Base-by-base conservation (phyloP, 2,888 invertebrate genomes). In the Aleiodes leptofemur region DNA sequence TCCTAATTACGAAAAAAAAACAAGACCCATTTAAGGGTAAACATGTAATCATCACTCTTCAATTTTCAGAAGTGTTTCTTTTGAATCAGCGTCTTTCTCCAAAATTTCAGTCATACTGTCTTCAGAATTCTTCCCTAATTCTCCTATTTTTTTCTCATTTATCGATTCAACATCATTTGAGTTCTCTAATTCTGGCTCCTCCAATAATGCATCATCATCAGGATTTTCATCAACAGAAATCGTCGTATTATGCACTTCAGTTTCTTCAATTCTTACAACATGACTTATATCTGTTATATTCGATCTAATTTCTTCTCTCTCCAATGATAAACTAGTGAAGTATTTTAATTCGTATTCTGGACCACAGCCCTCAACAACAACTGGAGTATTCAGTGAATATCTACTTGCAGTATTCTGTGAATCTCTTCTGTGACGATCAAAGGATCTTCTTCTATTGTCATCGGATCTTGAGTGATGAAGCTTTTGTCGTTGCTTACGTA, bases 381-480 rank as follows among this genome's bases (percentile, higher is more conserved):
- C 83, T 77, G 85, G 86, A 0, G 85, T 82, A 72, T 86, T 86
- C 57, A 85, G 68, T 11, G 86, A 85, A 69, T 83, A 78, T 57
- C 89, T 84, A 72, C 85, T 85, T 34, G 83, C 83, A 8, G 50
- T 43, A 68, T 87, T 86, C 0, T 79, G 78, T 3, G 86, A 82
- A 23, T 88, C 88, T 16, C 83, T 83, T 8, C 80, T 80, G 23
- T 87, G 83, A 72, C 82, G 85, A 72, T 89, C 89, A 76, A 89
- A 88, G 1, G 89, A 89, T 66, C 85, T 80, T 8, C 87, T 79
- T 74, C 86, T 85, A 73, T 87, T 86, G 74, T 89, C 89, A 74
- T 89, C 89, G 6, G 88, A 88, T 59, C 86, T 84, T 8, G 89
- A 89, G 76, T 89, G 88, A 77, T 86, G 84, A 3, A 89, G 84